Base-by-base conservation (phyloP, 1,140 invertebrate genomes). In the Centruroides sculpturatus region DNA sequence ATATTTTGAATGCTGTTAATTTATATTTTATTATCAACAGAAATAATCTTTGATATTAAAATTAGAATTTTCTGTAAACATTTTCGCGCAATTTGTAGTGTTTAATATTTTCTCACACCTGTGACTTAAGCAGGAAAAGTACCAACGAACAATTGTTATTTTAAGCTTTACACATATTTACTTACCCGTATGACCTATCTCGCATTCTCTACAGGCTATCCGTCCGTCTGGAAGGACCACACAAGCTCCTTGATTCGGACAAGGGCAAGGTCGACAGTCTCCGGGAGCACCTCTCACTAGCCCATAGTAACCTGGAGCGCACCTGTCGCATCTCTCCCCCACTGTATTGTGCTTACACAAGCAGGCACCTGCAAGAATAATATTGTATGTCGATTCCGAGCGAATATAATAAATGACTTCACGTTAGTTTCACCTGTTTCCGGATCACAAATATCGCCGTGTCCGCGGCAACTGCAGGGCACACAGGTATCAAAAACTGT, bases 291-390 rank as follows among this genome's bases (percentile, higher is more conserved):
- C 86, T 67, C 81, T 78, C 23, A 94, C 75, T 3, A 96, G 87
- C 41, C 95, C 95, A 72, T 98, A 98, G 77, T 82, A 99, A 59
- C 95, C 95, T 63, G 85, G 81, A 12, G 85, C 85, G 74, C 96
- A 99, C 1, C 85, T 78, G 67, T 98, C 92, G 70, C 95, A 98
- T 71, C 95, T 93, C 57, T 89, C 86, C 9, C 97, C 96, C 36
- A 85, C 85, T 0, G 97, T 99, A 70, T 98, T 96, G 74, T 99
- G 86, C 67, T 93, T 83, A 73, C 97, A 99, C 68, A 95, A 94
- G 77, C 95, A 99, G 62, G 86, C 82, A 85, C 88, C 93, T 57
- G 90, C 89, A 69, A 94, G 89, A 11, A 88, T 23, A 23, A 23
- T 23, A 23, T 23, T 23, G 23, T 23, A 23, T 23, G 23, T 23